Evolutionary conservation across 2,113 vertebrate genomes (phyloP), one percentile per base, ranked within the genome.

Genomic region (Melospiza melodia): DNA sequence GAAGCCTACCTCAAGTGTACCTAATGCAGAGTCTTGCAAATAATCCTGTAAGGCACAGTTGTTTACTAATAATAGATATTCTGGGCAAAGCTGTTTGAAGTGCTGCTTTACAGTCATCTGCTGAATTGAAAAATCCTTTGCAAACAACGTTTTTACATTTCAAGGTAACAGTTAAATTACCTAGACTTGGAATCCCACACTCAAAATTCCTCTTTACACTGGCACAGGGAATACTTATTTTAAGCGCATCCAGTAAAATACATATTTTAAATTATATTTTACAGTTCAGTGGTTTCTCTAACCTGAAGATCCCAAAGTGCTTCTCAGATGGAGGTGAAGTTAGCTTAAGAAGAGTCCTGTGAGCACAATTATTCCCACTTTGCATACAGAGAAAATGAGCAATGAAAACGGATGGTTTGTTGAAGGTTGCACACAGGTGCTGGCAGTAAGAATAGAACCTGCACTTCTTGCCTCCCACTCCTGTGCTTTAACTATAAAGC

Each of bases 181-280:
- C 80, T 95, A 67, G 83, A 46, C 48, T 62, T 59, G 55, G n/a
- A 87, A 87, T 83, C 65, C 73, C 57, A 74, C 52, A 48, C 61
- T 90, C 68, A 69, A 30, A 92, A 67, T 74, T 90, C 85, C 80
- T 22, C 61, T 86, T 84, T 74, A 69, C 24, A 21, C 39, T 52
- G 39, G 59, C 39, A 77, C 39, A 66, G 87, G 87, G 94, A 96
- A 94, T 95, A 87, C 65, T 81, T 93, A 87, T 87, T 96, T 96
- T 93, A 85, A 89, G 84, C 52, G 43, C 87, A 95, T 80, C 74
- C 71, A 68, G 83, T 91, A 94, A 93, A 96, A 89, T 90, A 88
- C 71, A 44, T 93, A 87, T 84, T 96, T 95, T 92, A 95, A 96
- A 96, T 93, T 4, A 88, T 95, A 95, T 93, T 95, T 97, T 75